These are phyloP conservation scores for Scomber japonicus DNA, from an alignment of 2,113 vertebrate genomes.

Conservation along the genomic window DNA sequence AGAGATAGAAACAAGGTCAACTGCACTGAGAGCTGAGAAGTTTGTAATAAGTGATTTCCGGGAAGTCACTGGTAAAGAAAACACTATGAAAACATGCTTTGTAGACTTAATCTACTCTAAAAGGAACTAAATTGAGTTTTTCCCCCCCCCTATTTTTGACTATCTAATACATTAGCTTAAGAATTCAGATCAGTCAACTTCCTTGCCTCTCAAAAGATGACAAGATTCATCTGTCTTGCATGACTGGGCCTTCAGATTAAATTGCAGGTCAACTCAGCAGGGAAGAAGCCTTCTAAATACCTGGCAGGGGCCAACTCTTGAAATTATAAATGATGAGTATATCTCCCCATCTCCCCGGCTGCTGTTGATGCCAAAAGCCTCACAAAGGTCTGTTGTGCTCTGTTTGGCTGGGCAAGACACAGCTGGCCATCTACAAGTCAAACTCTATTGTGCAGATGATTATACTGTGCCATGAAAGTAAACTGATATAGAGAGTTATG, in stretches of 20 bases:
- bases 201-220: slow-evolving; percentile 63
- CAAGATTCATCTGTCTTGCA: slow-evolving; percentile 75
- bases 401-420: slow-evolving; percentile 16
- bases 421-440: slow-evolving; percentile 46
- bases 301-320: slow-evolving; percentile 57
- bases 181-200: slow-evolving; percentile 64
- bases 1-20: too few species aligned
- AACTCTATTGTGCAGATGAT: slow-evolving; percentile 36
- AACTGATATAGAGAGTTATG: slow-evolving; percentile 22
- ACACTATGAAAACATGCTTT: neutral
- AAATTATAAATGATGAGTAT: slow-evolving; percentile 69
- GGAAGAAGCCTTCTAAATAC: slow-evolving; percentile 67
- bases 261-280: slow-evolving; percentile 63
- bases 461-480: slow-evolving; percentile 25
- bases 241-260: slow-evolving; percentile 72
- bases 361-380: slow-evolving; percentile 46
- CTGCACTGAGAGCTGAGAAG: neutral
- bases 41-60: slow-evolving; percentile 13
- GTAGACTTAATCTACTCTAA: slow-evolving; percentile 49
- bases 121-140: slow-evolving; percentile 46
- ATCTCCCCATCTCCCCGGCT: slow-evolving; percentile 23
- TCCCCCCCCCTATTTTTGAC: slow-evolving; percentile 11
- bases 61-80: neutral
- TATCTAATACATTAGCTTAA: slow-evolving; percentile 58
- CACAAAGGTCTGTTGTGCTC: slow-evolving; percentile 48